These are phyloP conservation scores for Gerris buenoi DNA, from an alignment of 1,140 invertebrate genomes.

Conservation along the genomic window DNA sequence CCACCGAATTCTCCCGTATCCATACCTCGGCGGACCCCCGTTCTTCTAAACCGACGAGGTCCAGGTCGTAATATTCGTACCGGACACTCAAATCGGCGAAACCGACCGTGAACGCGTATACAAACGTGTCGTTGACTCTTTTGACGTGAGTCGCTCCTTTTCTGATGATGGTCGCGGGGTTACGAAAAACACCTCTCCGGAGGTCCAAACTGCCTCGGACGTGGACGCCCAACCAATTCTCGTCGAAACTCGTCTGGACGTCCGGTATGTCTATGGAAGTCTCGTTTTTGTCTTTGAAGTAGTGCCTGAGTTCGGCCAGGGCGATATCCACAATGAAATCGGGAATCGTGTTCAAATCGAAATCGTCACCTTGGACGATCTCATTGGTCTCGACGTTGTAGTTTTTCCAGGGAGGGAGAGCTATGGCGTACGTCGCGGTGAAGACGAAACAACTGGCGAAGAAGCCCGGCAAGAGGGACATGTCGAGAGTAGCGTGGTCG, in stretches of 20 bases:
- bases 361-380: not conserved
- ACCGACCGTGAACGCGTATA: not conserved
- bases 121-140: not conserved
- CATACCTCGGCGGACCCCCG: not conserved
- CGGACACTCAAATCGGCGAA: not conserved
- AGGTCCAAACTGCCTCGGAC: not conserved
- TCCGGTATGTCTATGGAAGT: not conserved
- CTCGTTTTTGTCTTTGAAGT: not conserved
- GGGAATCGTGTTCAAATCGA: not conserved
- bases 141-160: slow-evolving; percentile 2
- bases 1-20: not conserved
- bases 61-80: not conserved
- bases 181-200: not conserved
- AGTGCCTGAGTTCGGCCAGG: not conserved
- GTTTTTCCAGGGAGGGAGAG: not conserved
- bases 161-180: not conserved
- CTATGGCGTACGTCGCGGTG: not conserved
- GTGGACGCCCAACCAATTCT: not conserved
- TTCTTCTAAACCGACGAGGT: not conserved
- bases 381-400: not conserved
- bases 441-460: not conserved
- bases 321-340: not conserved
- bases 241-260: not conserved
- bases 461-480: not conserved
- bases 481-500: not conserved